Conservation (phyloP, 2,888 invertebrate species). For the Drosophila testacea region DNA sequence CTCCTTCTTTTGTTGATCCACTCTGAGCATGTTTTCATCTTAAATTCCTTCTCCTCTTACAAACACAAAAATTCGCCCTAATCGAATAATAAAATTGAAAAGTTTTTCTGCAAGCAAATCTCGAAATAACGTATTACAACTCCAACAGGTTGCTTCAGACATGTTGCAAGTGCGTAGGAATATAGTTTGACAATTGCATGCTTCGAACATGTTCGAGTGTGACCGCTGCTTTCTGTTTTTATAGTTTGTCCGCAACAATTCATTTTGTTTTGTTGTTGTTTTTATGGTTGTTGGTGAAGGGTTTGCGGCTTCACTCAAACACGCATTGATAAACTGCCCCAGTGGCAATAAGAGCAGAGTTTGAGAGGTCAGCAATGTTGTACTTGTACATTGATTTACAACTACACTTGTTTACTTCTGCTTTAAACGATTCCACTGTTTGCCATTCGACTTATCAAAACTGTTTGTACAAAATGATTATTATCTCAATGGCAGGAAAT, state of each 20-base stretch:
- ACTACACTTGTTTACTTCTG: slow-evolving; percentile 16
- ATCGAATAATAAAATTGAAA: slow-evolving; percentile 6
- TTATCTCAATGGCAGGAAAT: slow-evolving; percentile 63
- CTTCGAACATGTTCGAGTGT: slow-evolving; percentile 39
- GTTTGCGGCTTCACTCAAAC: slow-evolving; percentile 51
- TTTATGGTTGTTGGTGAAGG: slow-evolving; percentile 20
- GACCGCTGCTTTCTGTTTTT: slow-evolving; percentile 25
- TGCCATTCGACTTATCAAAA: slow-evolving; percentile 56
- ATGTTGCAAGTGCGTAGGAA: slow-evolving; percentile 44
- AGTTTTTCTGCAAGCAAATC: neutral
- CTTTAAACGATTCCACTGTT: slow-evolving; percentile 33
- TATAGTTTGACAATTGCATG: slow-evolving; percentile 15
- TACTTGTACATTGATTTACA: slow-evolving; percentile 19
- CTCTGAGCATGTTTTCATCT: slow-evolving; percentile 19
- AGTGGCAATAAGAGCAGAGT: slow-evolving; percentile 7
- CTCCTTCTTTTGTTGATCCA: neutral
- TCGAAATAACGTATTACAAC: slow-evolving; percentile 10
- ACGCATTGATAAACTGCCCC: slow-evolving; percentile 45
- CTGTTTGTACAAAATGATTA: slow-evolving; percentile 43
- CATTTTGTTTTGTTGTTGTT: slow-evolving; percentile 26
- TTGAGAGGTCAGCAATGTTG: slow-evolving; percentile 2
- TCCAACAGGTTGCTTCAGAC: slow-evolving; percentile 54
- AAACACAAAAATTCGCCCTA: neutral
- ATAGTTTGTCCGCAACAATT: slow-evolving; percentile 52
- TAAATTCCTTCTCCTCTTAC: slow-evolving; percentile 33